phyloP scores from a whole-genome alignment of 2,113 vertebrate genomes.

The Lipotes vexillifer region DNA sequence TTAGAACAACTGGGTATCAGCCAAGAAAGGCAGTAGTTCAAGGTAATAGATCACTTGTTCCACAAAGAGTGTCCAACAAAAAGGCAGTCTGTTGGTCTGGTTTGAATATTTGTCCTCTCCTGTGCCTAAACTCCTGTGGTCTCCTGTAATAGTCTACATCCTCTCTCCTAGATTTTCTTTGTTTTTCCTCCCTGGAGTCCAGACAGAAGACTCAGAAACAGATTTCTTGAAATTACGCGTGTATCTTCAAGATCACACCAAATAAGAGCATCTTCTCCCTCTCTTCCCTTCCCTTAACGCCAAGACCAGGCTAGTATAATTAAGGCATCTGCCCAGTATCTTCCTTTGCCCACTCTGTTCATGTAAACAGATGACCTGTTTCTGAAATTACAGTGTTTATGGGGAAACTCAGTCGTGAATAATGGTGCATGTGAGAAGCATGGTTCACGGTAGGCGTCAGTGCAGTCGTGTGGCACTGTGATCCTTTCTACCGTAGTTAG shows the following conservation, averaged over 20 bases:
- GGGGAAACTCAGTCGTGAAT: not conserved
- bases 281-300: not conserved
- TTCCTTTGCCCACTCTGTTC: not conserved
- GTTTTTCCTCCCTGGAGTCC: not conserved
- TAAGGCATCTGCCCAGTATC: not conserved
- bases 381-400: not conserved
- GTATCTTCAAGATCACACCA: not conserved
- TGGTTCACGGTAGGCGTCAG: no score
- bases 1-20: not conserved
- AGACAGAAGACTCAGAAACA: not conserved
- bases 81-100: no score
- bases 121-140: fast-evolving
- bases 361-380: not conserved
- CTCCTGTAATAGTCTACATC: not conserved
- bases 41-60: not conserved
- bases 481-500: not conserved
- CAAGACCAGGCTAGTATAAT: not conserved
- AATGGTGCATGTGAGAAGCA: not conserved
- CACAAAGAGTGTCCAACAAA: not conserved
- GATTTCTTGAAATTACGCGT: not conserved
- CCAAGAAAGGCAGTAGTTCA: not conserved
- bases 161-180: not conserved
- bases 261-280: not conserved
- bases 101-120: not conserved
- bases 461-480: not conserved